These are phyloP conservation scores for Benthosema pterotum DNA, from an alignment of 2,797 vertebrate species.

Conservation along the genomic window DNA sequence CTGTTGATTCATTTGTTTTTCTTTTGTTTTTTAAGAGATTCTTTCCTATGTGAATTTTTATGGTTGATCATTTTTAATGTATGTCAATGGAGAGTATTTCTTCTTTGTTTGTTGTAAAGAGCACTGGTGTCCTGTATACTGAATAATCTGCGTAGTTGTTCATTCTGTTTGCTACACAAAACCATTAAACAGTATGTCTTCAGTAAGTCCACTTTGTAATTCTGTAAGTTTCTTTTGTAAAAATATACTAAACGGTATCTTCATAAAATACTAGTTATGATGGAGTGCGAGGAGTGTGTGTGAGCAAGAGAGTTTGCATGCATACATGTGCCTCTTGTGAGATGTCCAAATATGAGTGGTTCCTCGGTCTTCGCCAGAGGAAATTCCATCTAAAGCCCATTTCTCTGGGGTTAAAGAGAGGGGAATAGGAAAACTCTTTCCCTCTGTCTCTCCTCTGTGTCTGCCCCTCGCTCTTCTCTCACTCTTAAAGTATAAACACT, in stretches of 20 bases:
- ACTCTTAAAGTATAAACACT: too few species aligned
- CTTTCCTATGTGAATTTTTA: slow-evolving; percentile 72
- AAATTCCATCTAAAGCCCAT: slow-evolving; percentile 9
- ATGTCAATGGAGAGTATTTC: slow-evolving; percentile 46
- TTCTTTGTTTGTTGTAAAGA: slow-evolving; percentile 26
- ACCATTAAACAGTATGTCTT: slow-evolving; percentile 69
- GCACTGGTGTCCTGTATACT: slow-evolving; percentile 41
- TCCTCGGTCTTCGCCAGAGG: slow-evolving; percentile 12
- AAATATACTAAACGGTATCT: not conserved
- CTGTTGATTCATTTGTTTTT: slow-evolving; percentile 28
- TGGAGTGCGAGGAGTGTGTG: slow-evolving; percentile 2
- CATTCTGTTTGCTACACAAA: slow-evolving; percentile 61
- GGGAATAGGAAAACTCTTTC: not conserved
- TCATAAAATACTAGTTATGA: not conserved
- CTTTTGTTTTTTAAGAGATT: slow-evolving; percentile 48
- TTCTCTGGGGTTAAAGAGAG: not conserved
- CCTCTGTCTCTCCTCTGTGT: not conserved
- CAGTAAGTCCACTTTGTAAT: slow-evolving; percentile 29
- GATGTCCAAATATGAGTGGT: not conserved
- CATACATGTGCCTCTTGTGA: not conserved
- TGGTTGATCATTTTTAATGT: slow-evolving; percentile 63
- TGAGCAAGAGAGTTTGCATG: too few species aligned
- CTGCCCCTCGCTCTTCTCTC: too few species aligned
- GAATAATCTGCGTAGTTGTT: slow-evolving; percentile 54
- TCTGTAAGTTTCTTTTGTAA: slow-evolving; percentile 18